Evolutionary conservation across 2,113 vertebrate genomes (phyloP).

Genomic region (Pterocles burchelli): DNA sequence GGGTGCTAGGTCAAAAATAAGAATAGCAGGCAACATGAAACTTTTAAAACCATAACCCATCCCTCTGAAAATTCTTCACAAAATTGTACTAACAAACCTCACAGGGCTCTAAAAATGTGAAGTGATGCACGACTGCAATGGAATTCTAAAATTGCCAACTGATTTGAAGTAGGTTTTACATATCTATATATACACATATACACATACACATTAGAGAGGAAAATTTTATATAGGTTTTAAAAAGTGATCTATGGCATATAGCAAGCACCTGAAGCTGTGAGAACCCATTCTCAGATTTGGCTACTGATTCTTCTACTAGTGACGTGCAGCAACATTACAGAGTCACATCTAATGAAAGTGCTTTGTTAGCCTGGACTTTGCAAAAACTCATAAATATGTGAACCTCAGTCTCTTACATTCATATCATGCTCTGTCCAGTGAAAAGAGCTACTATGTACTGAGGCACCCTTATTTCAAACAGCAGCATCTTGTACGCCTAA

Average conservation of each 20-base stretch:
- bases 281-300: neutral
- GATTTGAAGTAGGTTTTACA: neutral
- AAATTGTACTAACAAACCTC: neutral
- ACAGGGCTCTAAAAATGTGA: neutral
- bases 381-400: neutral
- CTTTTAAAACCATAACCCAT: neutral
- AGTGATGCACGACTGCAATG: neutral
- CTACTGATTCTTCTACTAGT: neutral
- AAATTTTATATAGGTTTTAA: neutral
- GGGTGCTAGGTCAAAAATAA: neutral
- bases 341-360: neutral
- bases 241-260: neutral
- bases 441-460: neutral
- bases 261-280: neutral
- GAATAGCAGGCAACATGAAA: neutral
- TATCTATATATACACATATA: fast-evolving
- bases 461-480: neutral
- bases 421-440: neutral
- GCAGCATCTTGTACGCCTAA: neutral
- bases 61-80: neutral
- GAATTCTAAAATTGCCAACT: neutral
- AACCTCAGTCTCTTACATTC: neutral
- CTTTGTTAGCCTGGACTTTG: neutral
- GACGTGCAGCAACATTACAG: neutral
- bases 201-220: neutral